Conservation (phyloP, 2,888 invertebrate genomes). For the Alentia gelatinosa region DNA sequence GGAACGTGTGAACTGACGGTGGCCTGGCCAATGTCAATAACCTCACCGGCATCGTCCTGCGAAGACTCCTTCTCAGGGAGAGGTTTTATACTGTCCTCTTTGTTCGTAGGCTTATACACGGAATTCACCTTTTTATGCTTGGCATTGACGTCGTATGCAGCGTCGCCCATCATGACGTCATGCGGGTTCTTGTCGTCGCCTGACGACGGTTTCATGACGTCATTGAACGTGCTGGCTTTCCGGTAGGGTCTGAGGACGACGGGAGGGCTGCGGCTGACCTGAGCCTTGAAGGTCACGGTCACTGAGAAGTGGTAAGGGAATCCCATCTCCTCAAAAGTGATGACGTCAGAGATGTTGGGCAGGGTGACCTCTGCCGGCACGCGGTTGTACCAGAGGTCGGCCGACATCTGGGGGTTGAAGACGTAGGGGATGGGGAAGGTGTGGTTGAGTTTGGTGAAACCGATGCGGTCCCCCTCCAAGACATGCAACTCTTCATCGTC, state of each 20-base stretch:
- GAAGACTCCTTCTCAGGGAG: background rate
- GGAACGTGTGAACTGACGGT: too few species aligned
- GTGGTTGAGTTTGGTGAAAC: slow-evolving; percentile 49
- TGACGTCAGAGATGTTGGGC: slow-evolving; percentile 15
- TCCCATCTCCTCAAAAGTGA: slow-evolving; percentile 52
- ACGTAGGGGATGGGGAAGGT: slow-evolving; percentile 55
- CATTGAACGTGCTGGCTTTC: background rate
- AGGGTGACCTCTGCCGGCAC: background rate
- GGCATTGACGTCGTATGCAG: background rate
- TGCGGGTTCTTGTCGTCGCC: background rate
- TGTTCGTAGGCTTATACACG: background rate
- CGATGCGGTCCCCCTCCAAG: slow-evolving; percentile 37
- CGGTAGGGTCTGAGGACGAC: background rate
- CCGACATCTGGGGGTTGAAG: slow-evolving; percentile 53
- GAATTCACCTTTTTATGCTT: background rate
- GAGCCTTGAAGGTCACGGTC: slow-evolving; percentile 51
- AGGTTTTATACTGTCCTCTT: background rate
- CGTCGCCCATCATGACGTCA: slow-evolving; percentile 2
- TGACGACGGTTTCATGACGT: background rate
- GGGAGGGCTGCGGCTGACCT: background rate
- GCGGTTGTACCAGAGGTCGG: slow-evolving; percentile 51
- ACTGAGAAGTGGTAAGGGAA: slow-evolving; percentile 54
- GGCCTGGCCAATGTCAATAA: too few species aligned
- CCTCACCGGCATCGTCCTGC: background rate
- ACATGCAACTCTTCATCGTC: slow-evolving; percentile 47